phyloP scores from a whole-genome alignment of 53 echinoderm and acorn worm species.

The Patiria pectinifera region DNA sequence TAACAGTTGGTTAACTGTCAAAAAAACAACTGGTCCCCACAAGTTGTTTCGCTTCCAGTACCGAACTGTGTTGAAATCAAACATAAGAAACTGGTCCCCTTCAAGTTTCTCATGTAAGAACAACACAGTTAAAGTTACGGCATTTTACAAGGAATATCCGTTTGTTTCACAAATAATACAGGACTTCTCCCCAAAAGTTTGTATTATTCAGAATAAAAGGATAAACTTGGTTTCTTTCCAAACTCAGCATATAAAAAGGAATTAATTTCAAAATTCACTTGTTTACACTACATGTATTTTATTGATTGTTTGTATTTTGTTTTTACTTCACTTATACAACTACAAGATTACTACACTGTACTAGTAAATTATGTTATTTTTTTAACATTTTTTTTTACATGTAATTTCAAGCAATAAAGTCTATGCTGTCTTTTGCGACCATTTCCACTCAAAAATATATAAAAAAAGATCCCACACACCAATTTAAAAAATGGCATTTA shows the following conservation, averaged over 20 bases:
- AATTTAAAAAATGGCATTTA: not conserved
- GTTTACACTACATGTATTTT: not conserved
- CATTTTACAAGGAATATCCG: not conserved
- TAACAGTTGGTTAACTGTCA: not conserved
- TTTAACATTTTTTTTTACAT: not conserved
- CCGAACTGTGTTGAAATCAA: not conserved
- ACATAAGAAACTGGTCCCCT: slow-evolving; percentile 40
- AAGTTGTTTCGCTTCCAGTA: not conserved
- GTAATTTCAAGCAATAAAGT: slow-evolving; percentile 20
- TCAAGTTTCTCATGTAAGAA: not conserved
- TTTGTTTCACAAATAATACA: slow-evolving; percentile 4
- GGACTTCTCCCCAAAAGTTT: slow-evolving; percentile 28
- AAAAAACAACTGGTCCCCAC: slow-evolving; percentile 39
- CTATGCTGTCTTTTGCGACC: not conserved
- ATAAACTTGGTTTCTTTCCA: not conserved
- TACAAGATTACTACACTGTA: slow-evolving; percentile 5
- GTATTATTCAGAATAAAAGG: not conserved
- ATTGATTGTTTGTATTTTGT: not conserved
- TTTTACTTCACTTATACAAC: not conserved
- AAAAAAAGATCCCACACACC: slow-evolving; percentile 56
- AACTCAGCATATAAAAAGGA: not conserved
- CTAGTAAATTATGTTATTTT: not conserved
- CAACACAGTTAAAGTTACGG: slow-evolving; percentile 5
- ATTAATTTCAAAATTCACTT: not conserved
- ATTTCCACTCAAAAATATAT: slow-evolving; percentile 32